Base-by-base conservation (phyloP, 1,140 invertebrate species). In the Lepidotrigona ventralis region DNA sequence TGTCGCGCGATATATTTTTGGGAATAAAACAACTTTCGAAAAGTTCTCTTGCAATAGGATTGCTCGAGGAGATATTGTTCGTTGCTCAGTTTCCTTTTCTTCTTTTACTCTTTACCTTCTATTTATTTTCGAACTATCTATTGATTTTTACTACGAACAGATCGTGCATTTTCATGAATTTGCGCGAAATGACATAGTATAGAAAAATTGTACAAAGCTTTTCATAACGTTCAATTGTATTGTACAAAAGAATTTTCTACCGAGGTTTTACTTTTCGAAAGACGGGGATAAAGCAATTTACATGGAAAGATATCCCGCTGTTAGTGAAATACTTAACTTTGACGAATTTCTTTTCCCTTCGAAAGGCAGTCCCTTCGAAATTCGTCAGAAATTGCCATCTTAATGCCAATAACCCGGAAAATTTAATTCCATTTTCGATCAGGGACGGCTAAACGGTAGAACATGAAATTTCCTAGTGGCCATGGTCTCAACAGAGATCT, bases 371-470 rank as follows among this genome's bases (percentile, higher is more conserved):
- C 14, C n/a, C 23, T 0, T 6, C 14, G 12, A 58, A 58, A 39
- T 56, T 33, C 23, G 6, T 15, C 17, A 21, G 51, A 73, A 73
- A 54, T 54, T 54, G n/a, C 46, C 2, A 64, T 53, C 21, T 23
- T 9, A 53, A 51, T 33, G 5, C 21, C 73, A 64, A 39, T 54
- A 29, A 66, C 6, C 39, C 19, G 75, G 63, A 77, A 77, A 77
- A 75, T 74, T 64, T 69, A 54, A 68, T 78, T 69, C 12, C 17
- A 79, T 70, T 70, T 58, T 68, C 77, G 33, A 70, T 79, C 66
- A n/a, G 21, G 26, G 64, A 23, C 33, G 17, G 12, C 56, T 60
- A 54, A 68, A 78, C 15, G 33, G 14, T 6, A 14, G 26, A 68
- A 54, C 33, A 68, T 56, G 6, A 46, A 83, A n/a, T 63, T 83